Conservation (phyloP, 2,113 vertebrate species). For the Myanophis thanlyinensis region DNA sequence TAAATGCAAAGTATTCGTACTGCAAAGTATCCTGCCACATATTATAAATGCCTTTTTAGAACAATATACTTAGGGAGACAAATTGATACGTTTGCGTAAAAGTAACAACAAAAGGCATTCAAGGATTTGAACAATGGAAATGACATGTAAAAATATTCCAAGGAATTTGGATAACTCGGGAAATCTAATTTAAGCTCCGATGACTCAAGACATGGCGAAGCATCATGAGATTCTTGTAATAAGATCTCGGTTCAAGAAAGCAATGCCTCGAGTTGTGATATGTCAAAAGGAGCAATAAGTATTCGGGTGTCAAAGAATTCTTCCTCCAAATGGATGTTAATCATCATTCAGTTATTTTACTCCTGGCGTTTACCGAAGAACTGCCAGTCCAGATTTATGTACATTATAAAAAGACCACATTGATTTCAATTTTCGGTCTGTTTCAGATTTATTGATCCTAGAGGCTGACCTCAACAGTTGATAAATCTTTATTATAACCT, state of each 20-base stretch:
- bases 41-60: background rate
- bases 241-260: background rate
- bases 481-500: conserved; percentile 51
- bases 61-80: background rate
- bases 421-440: conserved; percentile 43
- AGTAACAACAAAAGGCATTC: background rate
- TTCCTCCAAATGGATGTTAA: conserved; percentile 1
- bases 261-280: conserved; percentile 4
- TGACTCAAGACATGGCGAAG: background rate
- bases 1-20: background rate
- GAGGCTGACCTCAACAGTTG: conserved; percentile 28
- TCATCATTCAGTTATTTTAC: conserved; percentile 13
- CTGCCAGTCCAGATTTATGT: conserved; percentile 39
- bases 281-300: conserved; percentile 25
- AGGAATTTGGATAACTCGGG: background rate
- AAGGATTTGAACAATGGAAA: background rate
- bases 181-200: background rate
- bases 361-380: conserved; percentile 31
- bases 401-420: conserved; percentile 41
- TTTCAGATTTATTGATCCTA: conserved; percentile 40
- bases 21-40: background rate
- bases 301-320: conserved; percentile 10
- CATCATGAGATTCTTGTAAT: background rate
- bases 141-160: background rate
- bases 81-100: background rate